Conservation (phyloP, 2,888 invertebrate genomes). For the Synanthedon andrenaeformis region DNA sequence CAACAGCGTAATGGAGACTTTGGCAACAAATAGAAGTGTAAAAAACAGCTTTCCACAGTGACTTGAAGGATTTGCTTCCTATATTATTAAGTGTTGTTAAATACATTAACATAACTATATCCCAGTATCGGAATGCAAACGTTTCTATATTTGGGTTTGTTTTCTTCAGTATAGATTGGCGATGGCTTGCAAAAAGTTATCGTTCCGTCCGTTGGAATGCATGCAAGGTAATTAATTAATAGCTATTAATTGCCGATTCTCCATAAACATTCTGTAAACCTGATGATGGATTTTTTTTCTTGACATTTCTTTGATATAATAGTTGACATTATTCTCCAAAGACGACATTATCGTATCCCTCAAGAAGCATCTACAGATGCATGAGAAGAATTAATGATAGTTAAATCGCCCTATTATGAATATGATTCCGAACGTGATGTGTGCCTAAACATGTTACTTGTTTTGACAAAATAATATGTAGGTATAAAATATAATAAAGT, state of each 20-base stretch:
- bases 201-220: constrained; percentile 19
- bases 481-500: too few relatives aligned
- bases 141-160: constrained; percentile 22
- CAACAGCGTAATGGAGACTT: too few relatives aligned
- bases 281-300: constrained; percentile 12
- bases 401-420: too few relatives aligned
- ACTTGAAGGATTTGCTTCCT: neutral
- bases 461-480: too few relatives aligned
- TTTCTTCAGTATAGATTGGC: constrained; percentile 13
- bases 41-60: too few relatives aligned
- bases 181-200: constrained; percentile 4
- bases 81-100: neutral
- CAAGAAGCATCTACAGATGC: neutral
- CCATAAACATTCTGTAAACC: constrained; percentile 25
- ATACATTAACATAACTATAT: neutral
- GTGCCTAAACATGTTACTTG: too few relatives aligned
- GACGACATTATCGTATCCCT: neutral
- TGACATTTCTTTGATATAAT: constrained; percentile 13
- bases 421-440: too few relatives aligned
- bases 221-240: constrained; percentile 49
- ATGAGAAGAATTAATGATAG: neutral
- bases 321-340: constrained; percentile 6
- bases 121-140: constrained; percentile 19
- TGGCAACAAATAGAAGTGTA: too few relatives aligned
- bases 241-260: constrained; percentile 45